Conservation (phyloP, 2,888 invertebrate genomes). For the Dynastes tityus region DNA sequence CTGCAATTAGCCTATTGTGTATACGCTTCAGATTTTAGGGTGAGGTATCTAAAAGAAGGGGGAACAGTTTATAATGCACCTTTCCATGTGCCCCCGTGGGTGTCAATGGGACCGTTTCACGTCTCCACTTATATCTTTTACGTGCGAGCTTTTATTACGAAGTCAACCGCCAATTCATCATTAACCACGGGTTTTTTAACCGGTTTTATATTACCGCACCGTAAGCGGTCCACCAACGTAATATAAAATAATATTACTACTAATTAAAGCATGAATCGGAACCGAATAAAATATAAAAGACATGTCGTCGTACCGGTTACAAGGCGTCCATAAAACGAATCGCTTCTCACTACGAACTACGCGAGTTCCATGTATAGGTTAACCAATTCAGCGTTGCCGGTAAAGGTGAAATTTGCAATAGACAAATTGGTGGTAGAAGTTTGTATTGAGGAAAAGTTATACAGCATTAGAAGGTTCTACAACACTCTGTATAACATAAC, state of each 20-base stretch:
- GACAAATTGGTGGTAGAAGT: too few relatives aligned
- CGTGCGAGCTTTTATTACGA: constrained; percentile 32
- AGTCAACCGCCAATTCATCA: constrained; percentile 37
- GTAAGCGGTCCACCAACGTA: constrained; percentile 19
- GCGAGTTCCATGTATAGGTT: not conserved
- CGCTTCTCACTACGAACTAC: not conserved
- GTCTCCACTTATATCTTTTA: constrained; percentile 38
- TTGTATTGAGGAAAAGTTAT: too few relatives aligned
- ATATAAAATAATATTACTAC: constrained; percentile 38
- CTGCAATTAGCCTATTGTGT: constrained; percentile 32
- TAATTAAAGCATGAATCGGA: constrained; percentile 43
- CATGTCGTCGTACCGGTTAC: not conserved
- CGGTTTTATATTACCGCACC: constrained; percentile 15
- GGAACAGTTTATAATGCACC: constrained; percentile 22
- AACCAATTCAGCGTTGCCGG: not conserved
- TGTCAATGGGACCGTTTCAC: constrained; percentile 29
- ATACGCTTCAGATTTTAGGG: constrained; percentile 25
- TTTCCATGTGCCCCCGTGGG: constrained; percentile 3
- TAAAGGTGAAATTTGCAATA: too few relatives aligned
- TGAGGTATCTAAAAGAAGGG: constrained; percentile 9
- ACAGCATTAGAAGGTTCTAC: too few relatives aligned
- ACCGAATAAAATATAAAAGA: constrained; percentile 42
- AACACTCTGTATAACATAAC: too few relatives aligned
- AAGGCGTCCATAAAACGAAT: not conserved
- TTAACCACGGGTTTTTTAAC: constrained; percentile 23